A percentile compares a stretch with the other conserved stretches of the same genome.
phyloP scores from a whole-genome alignment of 2,113 vertebrate species.

The Bolborhynchus lineola region DNA sequence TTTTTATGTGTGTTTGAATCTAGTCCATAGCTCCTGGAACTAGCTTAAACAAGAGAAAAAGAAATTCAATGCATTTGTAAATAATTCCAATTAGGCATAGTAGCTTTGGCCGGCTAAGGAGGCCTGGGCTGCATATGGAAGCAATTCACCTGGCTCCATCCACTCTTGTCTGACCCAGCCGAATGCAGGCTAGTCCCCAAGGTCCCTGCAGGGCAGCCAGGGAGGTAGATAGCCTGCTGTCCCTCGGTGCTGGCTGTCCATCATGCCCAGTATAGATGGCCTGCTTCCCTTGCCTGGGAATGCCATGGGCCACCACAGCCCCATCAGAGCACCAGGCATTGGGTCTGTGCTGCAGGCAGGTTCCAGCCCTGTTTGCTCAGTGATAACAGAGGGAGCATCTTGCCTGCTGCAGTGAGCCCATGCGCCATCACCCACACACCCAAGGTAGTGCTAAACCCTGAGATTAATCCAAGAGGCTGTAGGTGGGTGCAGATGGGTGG shows the following conservation, averaged over 20 bases:
- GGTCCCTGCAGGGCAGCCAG: not conserved
- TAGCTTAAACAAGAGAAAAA: slow-evolving; percentile 10
- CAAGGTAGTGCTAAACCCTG: not conserved
- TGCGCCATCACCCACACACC: not conserved
- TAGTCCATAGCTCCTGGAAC: slow-evolving; percentile 12
- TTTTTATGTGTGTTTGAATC: not conserved
- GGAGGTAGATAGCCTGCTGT: not conserved
- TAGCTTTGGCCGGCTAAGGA: not conserved
- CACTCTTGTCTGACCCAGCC: not conserved
- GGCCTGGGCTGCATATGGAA: not conserved
- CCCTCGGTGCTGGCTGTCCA: not conserved
- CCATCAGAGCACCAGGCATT: rapidly evolving
- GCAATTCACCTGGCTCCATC: not conserved
- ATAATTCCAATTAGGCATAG: not conserved
- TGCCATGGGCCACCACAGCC: rapidly evolving
- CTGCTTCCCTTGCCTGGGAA: not conserved
- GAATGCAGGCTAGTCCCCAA: rapidly evolving
- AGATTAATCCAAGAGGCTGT: not conserved
- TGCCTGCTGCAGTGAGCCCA: not conserved
- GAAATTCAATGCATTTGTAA: not conserved
- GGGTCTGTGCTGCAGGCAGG: not conserved
- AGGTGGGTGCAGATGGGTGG: not conserved
- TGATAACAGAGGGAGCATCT: not conserved
- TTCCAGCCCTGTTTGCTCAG: not conserved
- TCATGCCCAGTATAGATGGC: rapidly evolving